Percentiles rank a stretch among this genome's conserved stretches.
Conservation (phyloP, 1,140 invertebrate species). For the Drosophila asahinai region DNA sequence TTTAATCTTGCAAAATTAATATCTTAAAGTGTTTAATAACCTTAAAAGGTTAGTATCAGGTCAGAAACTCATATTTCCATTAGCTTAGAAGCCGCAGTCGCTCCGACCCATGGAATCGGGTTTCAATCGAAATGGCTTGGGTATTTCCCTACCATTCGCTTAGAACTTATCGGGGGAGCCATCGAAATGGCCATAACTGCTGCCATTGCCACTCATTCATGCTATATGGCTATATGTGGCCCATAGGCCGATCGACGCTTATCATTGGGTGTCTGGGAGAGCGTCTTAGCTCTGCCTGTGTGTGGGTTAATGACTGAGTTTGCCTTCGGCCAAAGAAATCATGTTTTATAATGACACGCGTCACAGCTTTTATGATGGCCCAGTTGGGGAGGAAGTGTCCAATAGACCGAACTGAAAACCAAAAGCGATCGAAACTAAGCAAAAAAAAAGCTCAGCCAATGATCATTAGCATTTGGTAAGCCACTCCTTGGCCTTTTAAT, state of each 20-base stretch:
- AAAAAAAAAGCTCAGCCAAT: constrained; percentile 6
- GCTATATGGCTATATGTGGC: constrained; percentile 10
- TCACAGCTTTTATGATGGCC: constrained; percentile 40
- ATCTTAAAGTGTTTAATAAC: too few species aligned
- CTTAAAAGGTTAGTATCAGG: too few species aligned
- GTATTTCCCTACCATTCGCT: constrained; percentile 14
- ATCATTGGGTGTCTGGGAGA: constrained; percentile 31
- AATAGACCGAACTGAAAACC: constrained; percentile 23
- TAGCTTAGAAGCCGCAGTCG: too few species aligned
- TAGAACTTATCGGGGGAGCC: constrained; percentile 21
- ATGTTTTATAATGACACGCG: constrained; percentile 64
- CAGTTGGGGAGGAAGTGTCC: constrained; percentile 46
- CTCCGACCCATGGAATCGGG: neutral
- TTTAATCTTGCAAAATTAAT: too few species aligned
- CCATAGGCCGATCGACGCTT: constrained; percentile 36
- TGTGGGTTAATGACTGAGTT: constrained; percentile 54
- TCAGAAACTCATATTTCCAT: too few species aligned
- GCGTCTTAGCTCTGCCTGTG: neutral
- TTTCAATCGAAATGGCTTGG: constrained; percentile 8
- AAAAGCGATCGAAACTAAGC: constrained; percentile 14
- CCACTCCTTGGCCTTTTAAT: constrained; percentile 60
- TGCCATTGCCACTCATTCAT: constrained; percentile 40
- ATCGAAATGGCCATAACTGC: constrained; percentile 19
- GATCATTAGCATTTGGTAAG: constrained; percentile 44
- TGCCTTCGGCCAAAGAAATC: constrained; percentile 65